Evolutionary conservation across 2,797 vertebrate species (phyloP).

Genomic region (Zalophus californianus): DNA sequence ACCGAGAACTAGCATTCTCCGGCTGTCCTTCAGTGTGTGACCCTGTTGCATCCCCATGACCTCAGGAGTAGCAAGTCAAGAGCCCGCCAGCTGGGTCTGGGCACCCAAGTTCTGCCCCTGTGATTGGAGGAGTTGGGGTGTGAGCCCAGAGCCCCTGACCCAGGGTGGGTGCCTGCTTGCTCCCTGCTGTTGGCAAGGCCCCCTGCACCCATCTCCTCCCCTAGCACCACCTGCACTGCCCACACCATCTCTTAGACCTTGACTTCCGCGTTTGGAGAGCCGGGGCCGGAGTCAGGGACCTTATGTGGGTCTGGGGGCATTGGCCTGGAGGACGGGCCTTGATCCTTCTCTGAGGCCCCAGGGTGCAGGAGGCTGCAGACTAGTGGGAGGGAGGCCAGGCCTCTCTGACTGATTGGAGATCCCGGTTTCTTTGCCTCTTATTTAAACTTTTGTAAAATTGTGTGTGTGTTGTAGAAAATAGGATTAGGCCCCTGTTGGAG

Average conservation of each 20-base stretch:
- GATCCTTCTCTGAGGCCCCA: background rate
- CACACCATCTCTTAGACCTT: background rate
- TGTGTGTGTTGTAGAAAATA: accelerated
- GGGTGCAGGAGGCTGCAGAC: too few relatives aligned
- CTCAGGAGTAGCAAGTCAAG: background rate
- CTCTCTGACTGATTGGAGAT: background rate
- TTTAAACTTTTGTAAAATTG: background rate
- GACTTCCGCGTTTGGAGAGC: background rate
- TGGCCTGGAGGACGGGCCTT: too few relatives aligned
- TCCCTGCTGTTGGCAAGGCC: too few relatives aligned
- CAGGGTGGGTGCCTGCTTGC: background rate
- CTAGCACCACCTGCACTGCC: accelerated
- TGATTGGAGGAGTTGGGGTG: background rate
- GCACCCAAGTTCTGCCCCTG: too few relatives aligned
- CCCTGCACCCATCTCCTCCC: background rate
- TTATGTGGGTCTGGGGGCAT: background rate
- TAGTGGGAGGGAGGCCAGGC: background rate
- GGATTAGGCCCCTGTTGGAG: accelerated
- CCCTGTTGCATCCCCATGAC: accelerated
- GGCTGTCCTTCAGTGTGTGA: background rate
- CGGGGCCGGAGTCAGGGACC: background rate
- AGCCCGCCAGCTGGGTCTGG: background rate
- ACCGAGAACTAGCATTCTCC: background rate
- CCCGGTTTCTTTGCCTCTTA: background rate
- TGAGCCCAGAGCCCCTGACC: background rate